A percentile compares a stretch with the other conserved stretches of the same genome.
phyloP scores from a whole-genome alignment of 2,888 invertebrate genomes.

The Anoplius nigerrimus region DNA sequence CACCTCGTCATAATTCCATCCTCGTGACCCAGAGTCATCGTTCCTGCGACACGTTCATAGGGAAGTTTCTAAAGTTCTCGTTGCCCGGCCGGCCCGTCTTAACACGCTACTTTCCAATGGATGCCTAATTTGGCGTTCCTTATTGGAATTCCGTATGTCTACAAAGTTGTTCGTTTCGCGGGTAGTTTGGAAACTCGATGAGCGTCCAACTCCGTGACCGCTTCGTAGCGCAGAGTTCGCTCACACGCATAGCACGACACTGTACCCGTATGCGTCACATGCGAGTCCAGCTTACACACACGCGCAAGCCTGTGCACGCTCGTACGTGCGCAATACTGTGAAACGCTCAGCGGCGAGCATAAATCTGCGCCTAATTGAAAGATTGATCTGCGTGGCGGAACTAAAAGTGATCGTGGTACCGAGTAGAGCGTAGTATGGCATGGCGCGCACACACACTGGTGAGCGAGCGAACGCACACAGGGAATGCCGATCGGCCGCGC shows the following conservation, averaged over 20 bases:
- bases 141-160: slow-evolving; percentile 29
- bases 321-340: slow-evolving; percentile 21
- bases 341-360: slow-evolving; percentile 49
- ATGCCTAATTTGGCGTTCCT: slow-evolving; percentile 34
- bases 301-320: slow-evolving; percentile 15
- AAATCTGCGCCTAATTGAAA: slow-evolving; percentile 69
- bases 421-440: background rate
- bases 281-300: no score
- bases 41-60: background rate
- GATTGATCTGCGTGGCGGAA: slow-evolving; percentile 66
- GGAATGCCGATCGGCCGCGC: slow-evolving; percentile 9
- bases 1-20: no score
- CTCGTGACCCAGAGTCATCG: no score
- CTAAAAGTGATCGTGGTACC: slow-evolving; percentile 44
- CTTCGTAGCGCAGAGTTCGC: background rate
- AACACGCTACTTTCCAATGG: slow-evolving; percentile 1
- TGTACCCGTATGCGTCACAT: background rate
- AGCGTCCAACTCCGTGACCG: slow-evolving; percentile 7
- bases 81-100: slow-evolving; percentile 6
- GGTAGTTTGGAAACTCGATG: slow-evolving; percentile 24
- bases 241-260: background rate
- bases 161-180: slow-evolving; percentile 21
- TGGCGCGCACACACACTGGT: background rate
- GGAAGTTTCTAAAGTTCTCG: slow-evolving; percentile 14
- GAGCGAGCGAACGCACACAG: background rate